These are phyloP conservation scores for Enteromius treurensis DNA, from an alignment of 2,797 vertebrate species.

Conservation along the genomic window DNA sequence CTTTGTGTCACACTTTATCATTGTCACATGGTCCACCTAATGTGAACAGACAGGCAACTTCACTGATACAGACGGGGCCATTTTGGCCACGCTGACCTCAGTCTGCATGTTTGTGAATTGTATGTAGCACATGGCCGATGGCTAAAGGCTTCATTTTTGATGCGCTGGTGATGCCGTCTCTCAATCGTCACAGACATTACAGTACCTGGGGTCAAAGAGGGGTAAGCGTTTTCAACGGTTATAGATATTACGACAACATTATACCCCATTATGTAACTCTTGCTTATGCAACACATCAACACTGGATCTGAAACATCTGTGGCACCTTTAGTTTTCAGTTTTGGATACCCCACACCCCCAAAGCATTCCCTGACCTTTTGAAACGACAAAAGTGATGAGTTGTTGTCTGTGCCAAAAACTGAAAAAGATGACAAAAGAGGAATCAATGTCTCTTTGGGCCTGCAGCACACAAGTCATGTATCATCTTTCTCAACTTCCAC, in stretches of 20 bases:
- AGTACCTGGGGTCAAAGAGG: constrained; percentile 36
- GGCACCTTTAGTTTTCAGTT: constrained; percentile 34
- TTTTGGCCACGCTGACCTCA: constrained; percentile 48
- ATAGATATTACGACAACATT: constrained; percentile 34
- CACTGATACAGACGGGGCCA: constrained; percentile 66
- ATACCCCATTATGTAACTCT: constrained; percentile 54
- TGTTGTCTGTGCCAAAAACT: constrained; percentile 8
- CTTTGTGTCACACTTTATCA: constrained; percentile 69
- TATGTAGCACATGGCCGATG: constrained; percentile 55
- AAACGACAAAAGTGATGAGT: constrained; percentile 3
- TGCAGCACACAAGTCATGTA: neutral
- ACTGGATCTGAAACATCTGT: constrained; percentile 20
- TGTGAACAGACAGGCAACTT: constrained; percentile 73
- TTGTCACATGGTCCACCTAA: constrained; percentile 66
- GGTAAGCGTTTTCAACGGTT: constrained; percentile 53
- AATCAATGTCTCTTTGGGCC: neutral
- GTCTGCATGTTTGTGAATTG: constrained; percentile 54
- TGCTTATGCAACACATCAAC: constrained; percentile 13
- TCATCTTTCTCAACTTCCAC: neutral
- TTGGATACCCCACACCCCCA: constrained; percentile 19
- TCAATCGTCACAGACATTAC: constrained; percentile 49
- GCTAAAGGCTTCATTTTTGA: constrained; percentile 45
- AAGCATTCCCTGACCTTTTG: constrained; percentile 39
- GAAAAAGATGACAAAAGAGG: neutral
- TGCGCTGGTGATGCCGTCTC: constrained; percentile 29